phyloP scores from a whole-genome alignment of 2,113 vertebrate genomes.

The Esox niger region DNA sequence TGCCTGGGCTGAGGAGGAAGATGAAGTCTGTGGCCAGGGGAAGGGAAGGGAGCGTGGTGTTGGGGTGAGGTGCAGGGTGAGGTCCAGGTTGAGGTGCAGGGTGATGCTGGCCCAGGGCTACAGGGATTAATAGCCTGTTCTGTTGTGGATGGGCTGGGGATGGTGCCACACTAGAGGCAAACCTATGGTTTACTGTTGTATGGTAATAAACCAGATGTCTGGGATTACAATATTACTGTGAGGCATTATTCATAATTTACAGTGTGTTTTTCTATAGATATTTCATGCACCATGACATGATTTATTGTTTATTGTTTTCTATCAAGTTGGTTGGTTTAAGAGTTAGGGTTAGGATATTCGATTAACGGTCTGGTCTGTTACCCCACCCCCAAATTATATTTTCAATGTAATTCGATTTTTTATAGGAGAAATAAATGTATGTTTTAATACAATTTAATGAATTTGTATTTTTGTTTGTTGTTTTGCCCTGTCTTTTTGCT shows the following conservation, averaged over 20 bases:
- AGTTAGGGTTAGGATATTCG: conserved; percentile 12
- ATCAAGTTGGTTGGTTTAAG: too few species aligned
- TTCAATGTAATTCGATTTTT: too few species aligned
- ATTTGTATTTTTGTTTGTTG: too few species aligned
- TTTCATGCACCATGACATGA: conserved; percentile 54
- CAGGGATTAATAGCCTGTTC: background rate
- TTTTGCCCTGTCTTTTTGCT: too few species aligned
- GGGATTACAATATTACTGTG: conserved; percentile 63
- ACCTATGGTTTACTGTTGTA: conserved; percentile 65
- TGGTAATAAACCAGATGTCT: conserved; percentile 62
- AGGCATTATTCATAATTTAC: conserved; percentile 50
- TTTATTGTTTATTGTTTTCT: conserved; percentile 58
- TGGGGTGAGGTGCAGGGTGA: background rate
- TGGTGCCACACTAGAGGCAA: conserved; percentile 45
- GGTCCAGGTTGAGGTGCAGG: too few species aligned
- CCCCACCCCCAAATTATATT: too few species aligned
- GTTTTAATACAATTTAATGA: too few species aligned
- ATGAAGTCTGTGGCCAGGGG: conserved; percentile 65
- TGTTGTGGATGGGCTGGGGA: conserved; percentile 33
- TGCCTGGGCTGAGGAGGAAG: conserved; percentile 69
- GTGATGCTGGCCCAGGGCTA: background rate
- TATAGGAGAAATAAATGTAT: too few species aligned
- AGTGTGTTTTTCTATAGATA: conserved; percentile 38
- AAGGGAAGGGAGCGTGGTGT: background rate
- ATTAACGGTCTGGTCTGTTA: conserved; percentile 33